phyloP scores from a whole-genome alignment of 2,113 vertebrate species.

The Polypterus senegalus region DNA sequence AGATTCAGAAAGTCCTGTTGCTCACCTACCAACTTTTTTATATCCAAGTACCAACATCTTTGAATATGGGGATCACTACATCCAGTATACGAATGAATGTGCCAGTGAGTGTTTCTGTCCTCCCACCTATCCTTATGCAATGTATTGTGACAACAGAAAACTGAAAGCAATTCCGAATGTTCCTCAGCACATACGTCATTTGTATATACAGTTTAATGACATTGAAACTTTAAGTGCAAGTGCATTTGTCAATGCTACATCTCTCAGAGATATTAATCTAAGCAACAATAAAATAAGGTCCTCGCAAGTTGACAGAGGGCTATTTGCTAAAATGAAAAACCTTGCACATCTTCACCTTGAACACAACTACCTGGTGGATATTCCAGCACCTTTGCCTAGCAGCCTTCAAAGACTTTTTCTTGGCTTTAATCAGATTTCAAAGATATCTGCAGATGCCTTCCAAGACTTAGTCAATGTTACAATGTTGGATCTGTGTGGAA shows the following conservation, averaged over 20 bases:
- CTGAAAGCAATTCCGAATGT: conserved; percentile 56
- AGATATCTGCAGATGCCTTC: conserved; percentile 31
- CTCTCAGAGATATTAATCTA: conserved; percentile 59
- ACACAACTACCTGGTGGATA: conserved; percentile 56
- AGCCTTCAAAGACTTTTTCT: conserved; percentile 55
- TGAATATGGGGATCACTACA: conserved; percentile 27
- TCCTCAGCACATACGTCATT: conserved; percentile 48
- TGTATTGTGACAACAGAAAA: conserved; percentile 61
- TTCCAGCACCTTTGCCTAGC: conserved; percentile 54
- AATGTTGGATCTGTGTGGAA: conserved; percentile 60
- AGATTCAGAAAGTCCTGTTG: conserved; percentile 25
- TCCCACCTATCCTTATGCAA: conserved; percentile 46
- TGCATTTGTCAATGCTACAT: conserved; percentile 52
- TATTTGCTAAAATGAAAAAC: conserved; percentile 48
- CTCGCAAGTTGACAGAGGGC: conserved; percentile 41
- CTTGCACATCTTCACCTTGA: conserved; percentile 55
- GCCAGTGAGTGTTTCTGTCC: conserved; percentile 60
- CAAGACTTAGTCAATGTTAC: conserved; percentile 47
- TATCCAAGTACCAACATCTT: conserved; percentile 9
- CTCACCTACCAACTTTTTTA: conserved; percentile 28
- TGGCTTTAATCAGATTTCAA: conserved; percentile 55
- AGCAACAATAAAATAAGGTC: conserved; percentile 61
- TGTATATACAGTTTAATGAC: conserved; percentile 60
- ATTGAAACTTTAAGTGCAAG: conserved; percentile 48
- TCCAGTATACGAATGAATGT: conserved; percentile 31